phyloP scores from a whole-genome alignment of 2,888 invertebrate species.

The Drosophila putrida region DNA sequence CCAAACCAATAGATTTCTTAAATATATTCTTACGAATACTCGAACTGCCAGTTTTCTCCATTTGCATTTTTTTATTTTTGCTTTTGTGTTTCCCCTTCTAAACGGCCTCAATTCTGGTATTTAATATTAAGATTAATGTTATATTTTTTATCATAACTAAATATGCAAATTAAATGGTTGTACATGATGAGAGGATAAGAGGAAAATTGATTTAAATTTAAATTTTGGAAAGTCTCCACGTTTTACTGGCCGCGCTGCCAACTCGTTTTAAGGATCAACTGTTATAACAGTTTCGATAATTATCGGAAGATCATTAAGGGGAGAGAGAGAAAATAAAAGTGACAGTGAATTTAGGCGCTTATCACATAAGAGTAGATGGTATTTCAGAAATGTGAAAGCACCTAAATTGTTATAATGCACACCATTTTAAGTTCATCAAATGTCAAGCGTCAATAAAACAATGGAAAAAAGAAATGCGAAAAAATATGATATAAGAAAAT shows the following conservation, averaged over 20 bases:
- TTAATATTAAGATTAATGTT: neutral
- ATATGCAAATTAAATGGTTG: neutral
- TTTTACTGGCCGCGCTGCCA: too few relatives aligned
- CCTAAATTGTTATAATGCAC: constrained; percentile 20
- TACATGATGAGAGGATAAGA: too few relatives aligned
- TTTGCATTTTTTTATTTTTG: neutral
- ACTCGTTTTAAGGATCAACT: too few relatives aligned
- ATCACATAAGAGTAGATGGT: neutral
- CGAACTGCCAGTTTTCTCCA: neutral
- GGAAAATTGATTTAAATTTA: too few relatives aligned
- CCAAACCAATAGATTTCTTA: neutral
- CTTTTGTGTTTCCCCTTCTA: neutral
- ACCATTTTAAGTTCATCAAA: constrained; percentile 38
- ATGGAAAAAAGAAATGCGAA: constrained; percentile 1
- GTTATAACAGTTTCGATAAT: too few relatives aligned
- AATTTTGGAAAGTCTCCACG: neutral
- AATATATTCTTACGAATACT: neutral
- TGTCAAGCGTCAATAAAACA: constrained; percentile 34
- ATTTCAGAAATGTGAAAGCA: constrained; percentile 1
- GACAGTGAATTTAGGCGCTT: too few relatives aligned
- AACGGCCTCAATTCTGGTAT: neutral
- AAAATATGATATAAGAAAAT: constrained; percentile 13
- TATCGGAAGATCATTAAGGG: too few relatives aligned
- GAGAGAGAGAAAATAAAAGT: too few relatives aligned
- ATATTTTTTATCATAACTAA: neutral